Base-by-base conservation (phyloP, 2,888 invertebrate genomes). In the Lasioglossum vierecki region DNA sequence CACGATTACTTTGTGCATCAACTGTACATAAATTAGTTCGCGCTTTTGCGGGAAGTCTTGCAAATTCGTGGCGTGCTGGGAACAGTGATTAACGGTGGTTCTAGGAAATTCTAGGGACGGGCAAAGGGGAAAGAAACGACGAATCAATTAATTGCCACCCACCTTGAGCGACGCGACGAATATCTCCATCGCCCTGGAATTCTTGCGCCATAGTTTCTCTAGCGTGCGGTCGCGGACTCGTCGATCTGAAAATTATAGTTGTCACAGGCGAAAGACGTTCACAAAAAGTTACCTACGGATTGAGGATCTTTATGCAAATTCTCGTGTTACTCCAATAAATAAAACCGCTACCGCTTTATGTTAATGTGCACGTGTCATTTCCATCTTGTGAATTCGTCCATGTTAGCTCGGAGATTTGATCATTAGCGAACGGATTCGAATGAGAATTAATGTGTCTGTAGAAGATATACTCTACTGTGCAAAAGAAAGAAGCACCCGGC, bases 141-240 rank as follows among this genome's bases (percentile, higher is more conserved):
- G 46, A 6, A 76, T 74, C 57, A 70, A 82, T 80, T 68, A 77
- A 83, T 63, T 66, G 26, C 30, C 66, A 86, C 88, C 90, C 88
- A 96, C 96, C 95, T 96, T 96, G 91, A 96, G 94, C 88, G 96
- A 95, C 63, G 95, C 93, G 70, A 96, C 93, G 72, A 96, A 94
- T 94, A 96, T 96, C 91, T 96, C 96, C 80, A 96, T 93, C 44
- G 96, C 95, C 44, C 96, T 96, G 13, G 96, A 95, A 90, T 96
- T 96, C 90, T 96, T 96, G 93, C 95, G 96, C 96, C 96, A 96
- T 89, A 96, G 90, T 91, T 96, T 96, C 74, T 96, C 96, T 93
- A 96, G 91, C 26, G 96, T 96, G 86, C 95, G 95, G 91, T 96
- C 96, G 3, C 96, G 96, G 66, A 96, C 93, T 91, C 95, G 95